These are phyloP conservation scores for Drosophila bunnanda DNA, from an alignment of 2,888 invertebrate species.

Conservation along the genomic window DNA sequence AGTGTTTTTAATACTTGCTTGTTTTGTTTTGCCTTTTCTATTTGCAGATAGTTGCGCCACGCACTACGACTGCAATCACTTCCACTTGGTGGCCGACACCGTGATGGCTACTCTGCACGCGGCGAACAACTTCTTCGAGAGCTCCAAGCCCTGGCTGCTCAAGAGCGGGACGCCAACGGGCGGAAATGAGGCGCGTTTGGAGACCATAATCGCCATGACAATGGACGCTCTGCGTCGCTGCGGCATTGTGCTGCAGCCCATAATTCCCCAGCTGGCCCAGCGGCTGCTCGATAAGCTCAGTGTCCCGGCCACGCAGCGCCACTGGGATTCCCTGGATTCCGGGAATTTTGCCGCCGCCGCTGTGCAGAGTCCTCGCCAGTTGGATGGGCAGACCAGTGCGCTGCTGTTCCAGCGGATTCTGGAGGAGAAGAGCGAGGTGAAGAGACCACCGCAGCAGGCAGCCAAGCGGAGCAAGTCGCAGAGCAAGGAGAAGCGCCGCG, in stretches of 20 bases:
- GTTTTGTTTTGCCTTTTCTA: background rate
- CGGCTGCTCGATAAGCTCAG: constrained; percentile 90
- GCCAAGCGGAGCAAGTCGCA: constrained; percentile 62
- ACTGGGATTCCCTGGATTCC: constrained; percentile 85
- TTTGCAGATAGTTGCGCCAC: constrained; percentile 87
- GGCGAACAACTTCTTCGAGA: constrained; percentile 94
- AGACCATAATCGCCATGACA: constrained; percentile 91
- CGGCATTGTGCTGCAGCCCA: constrained; percentile 93
- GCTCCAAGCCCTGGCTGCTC: constrained; percentile 95
- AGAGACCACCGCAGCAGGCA: constrained; percentile 34
- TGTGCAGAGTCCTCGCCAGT: constrained; percentile 34
- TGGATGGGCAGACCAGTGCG: constrained; percentile 68
- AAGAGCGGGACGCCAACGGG: constrained; percentile 83
- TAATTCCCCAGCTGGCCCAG: constrained; percentile 90
- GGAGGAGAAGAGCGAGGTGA: constrained; percentile 49
- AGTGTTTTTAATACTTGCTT: constrained; percentile 14
- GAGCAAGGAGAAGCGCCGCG: constrained; percentile 53
- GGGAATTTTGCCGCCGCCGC: constrained; percentile 69
- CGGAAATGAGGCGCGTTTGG: constrained; percentile 86
- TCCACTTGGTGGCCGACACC: constrained; percentile 92
- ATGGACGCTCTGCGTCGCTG: constrained; percentile 93
- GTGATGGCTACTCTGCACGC: constrained; percentile 90
- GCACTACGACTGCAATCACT: constrained; percentile 91
- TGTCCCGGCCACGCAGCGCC: constrained; percentile 85
- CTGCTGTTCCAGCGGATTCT: constrained; percentile 82